Conservation (phyloP, 2,888 invertebrate species). For the Tridacna gigas region DNA sequence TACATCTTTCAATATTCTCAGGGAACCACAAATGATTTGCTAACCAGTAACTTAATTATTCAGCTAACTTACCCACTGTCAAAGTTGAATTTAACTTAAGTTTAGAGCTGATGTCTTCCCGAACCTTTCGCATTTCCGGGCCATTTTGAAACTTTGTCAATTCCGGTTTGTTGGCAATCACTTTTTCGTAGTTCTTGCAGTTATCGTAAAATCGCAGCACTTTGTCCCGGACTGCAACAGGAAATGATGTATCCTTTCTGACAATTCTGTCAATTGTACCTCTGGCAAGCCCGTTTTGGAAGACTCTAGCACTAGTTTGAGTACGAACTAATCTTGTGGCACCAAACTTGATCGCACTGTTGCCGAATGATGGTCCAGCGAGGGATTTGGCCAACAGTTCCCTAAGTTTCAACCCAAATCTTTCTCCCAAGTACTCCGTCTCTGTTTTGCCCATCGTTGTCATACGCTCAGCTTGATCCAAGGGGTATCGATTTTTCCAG, state of each 20-base stretch:
- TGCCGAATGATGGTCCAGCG: slow-evolving; percentile 38
- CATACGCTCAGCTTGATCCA: slow-evolving; percentile 72
- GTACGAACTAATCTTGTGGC: slow-evolving; percentile 78
- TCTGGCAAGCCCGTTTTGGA: slow-evolving; percentile 73
- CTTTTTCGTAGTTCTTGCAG: slow-evolving; percentile 73
- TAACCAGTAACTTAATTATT: too few relatives aligned
- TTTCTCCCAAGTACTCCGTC: neutral
- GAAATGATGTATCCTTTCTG: slow-evolving; percentile 45
- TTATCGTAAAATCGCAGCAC: slow-evolving; percentile 75
- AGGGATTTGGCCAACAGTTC: neutral
- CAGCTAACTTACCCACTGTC: slow-evolving; percentile 32
- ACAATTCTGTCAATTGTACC: slow-evolving; percentile 2
- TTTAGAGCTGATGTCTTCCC: slow-evolving; percentile 47
- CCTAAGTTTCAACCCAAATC: neutral
- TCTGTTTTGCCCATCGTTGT: neutral
- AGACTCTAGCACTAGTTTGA: slow-evolving; percentile 76
- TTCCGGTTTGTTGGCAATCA: slow-evolving; percentile 74
- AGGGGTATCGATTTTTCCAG: slow-evolving; percentile 74
- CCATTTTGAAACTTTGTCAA: slow-evolving; percentile 74
- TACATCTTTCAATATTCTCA: too few relatives aligned
- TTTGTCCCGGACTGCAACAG: slow-evolving; percentile 68
- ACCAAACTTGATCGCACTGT: slow-evolving; percentile 69
- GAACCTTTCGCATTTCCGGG: slow-evolving; percentile 67
- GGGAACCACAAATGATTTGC: too few relatives aligned
- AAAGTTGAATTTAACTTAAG: slow-evolving; percentile 29